Evolutionary conservation across 1,140 invertebrate species (phyloP), one percentile per base, ranked within the genome.

Genomic region (Apis dorsata): DNA sequence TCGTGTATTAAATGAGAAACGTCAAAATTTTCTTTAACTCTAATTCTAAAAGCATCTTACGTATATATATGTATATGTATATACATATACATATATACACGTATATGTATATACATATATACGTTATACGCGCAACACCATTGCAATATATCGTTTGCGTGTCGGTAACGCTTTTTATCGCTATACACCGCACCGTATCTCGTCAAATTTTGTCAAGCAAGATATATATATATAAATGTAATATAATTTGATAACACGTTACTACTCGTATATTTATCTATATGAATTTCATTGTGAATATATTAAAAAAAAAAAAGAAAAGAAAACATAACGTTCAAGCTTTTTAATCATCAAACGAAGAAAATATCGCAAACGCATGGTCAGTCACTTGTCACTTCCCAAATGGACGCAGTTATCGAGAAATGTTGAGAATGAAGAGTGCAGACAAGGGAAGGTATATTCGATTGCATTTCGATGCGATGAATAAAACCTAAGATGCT

Each of bases 351-450:
- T 84, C 72, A 77, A 84, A 83, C 69, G 66, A 77, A 90, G 83
- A 91, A 44, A 84, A 88, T 89, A 91, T 92, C 85, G 85, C 89
- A 92, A 91, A 91, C 85, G 88, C 88, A 88, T 92, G 92, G 91
- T 91, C 90, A 93, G 91, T 91, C 90, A 93, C 93, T 93, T 93
- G 91, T 93, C 92, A 93, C 91, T 93, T 93, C 90, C 91, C 92
- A 92, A 87, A 88, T 76, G 68, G 87, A 86, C 83, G 78, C 19
- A 51, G 34, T 74, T n/a, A 9, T 49, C 17, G 49, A 44, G 4
- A 24, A 79, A 85, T 63, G 19, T 84, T 76, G 0, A 57, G 66
- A 70, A 81, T 71, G 91, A 90, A 91, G 87, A 91, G 88, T 90
- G 86, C 87, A 90, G 85, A 90, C 86, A 88, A 86, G 79, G 73